Evolutionary conservation across 2,113 vertebrate genomes (phyloP).

Genomic region (Mus spicilegus): DNA sequence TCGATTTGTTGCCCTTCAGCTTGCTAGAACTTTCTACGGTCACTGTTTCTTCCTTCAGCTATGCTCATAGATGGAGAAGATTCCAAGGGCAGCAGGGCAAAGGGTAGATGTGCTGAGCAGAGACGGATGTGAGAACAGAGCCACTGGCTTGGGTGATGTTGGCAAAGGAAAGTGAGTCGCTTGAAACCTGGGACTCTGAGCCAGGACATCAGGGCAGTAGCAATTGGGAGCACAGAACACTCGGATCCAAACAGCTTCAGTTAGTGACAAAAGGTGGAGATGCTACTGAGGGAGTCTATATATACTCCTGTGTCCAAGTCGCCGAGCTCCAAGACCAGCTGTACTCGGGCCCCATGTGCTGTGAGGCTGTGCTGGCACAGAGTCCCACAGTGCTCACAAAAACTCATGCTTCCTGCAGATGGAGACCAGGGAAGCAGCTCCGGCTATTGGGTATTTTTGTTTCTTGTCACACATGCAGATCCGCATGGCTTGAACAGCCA

Average conservation of each 20-base stretch:
- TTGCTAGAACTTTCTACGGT: neutral
- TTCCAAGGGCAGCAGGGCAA: neutral
- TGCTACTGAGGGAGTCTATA: neutral
- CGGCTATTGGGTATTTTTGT: neutral
- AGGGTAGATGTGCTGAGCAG: neutral
- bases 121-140: neutral
- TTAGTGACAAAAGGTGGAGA: neutral
- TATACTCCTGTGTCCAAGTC: neutral
- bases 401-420: neutral
- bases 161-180: neutral
- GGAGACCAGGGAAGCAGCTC: neutral
- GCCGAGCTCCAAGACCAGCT: neutral
- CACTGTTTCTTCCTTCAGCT: neutral
- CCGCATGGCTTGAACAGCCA: neutral
- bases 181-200: neutral
- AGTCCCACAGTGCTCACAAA: neutral
- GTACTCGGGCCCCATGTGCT: neutral
- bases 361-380: neutral
- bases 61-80: neutral
- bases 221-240: fast-evolving
- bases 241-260: neutral
- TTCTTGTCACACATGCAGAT: neutral
- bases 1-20: neutral
- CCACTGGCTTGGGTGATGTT: neutral
- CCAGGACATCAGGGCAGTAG: neutral